Percentiles rank a stretch among this genome's conserved stretches.
These are phyloP conservation scores for Petrocephalus microphthalmus DNA, from an alignment of 2,113 vertebrate species.

Conservation along the genomic window DNA sequence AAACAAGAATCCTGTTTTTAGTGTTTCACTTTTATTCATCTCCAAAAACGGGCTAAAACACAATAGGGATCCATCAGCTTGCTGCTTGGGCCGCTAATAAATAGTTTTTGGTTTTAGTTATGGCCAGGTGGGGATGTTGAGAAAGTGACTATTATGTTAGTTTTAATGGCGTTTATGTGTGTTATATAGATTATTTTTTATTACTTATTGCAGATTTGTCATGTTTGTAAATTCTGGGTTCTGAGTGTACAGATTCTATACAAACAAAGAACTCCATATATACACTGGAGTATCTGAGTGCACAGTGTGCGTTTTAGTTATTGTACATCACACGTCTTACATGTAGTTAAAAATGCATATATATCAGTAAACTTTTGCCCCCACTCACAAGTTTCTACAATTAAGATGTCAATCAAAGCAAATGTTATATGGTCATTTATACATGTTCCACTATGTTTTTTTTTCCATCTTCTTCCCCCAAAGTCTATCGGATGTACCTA, in stretches of 20 bases:
- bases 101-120: not conserved
- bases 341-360: not conserved
- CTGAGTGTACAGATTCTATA: no score
- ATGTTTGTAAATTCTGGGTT: not conserved
- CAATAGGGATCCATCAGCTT: not conserved
- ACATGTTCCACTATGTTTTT: not conserved
- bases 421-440: not conserved
- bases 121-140: not conserved
- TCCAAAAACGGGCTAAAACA: not conserved
- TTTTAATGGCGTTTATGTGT: not conserved
- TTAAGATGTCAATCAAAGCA: not conserved
- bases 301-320: not conserved
- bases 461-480: not conserved
- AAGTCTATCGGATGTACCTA: not conserved
- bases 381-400: not conserved
- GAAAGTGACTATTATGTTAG: not conserved
- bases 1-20: not conserved
- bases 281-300: not conserved
- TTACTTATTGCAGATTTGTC: not conserved
- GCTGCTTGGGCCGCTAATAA: not conserved
- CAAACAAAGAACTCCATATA: not conserved
- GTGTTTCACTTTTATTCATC: not conserved
- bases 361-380: not conserved
- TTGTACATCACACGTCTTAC: not conserved
- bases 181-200: not conserved